Conservation (phyloP, 2,888 invertebrate species). For the Heteromurus nitidus region DNA sequence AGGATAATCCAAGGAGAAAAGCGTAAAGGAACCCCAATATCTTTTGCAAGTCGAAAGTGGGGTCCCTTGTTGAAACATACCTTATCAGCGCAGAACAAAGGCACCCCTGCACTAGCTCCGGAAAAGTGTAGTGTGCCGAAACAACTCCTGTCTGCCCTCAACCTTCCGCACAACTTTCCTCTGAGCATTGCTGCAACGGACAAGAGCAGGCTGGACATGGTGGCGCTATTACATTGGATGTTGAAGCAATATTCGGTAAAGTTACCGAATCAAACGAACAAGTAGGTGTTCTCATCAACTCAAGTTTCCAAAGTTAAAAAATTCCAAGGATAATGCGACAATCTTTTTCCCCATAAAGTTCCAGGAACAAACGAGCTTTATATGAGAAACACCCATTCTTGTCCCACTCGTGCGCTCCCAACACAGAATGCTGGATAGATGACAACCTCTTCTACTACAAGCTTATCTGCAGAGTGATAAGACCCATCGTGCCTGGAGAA, state of each 20-base stretch:
- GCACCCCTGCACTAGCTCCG: not conserved
- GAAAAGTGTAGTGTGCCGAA: not conserved
- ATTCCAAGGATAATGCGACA: not conserved
- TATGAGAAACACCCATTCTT: constrained; percentile 24
- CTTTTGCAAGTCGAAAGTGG: constrained; percentile 34
- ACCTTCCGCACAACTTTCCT: constrained; percentile 7
- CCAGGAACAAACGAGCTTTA: constrained; percentile 12
- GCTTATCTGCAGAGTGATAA: constrained; percentile 21
- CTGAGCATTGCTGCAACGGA: not conserved
- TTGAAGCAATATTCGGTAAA: not conserved
- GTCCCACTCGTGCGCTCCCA: constrained; percentile 48
- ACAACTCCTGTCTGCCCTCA: not conserved
- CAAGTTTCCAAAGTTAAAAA: not conserved
- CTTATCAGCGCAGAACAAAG: not conserved
- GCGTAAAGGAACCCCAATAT: constrained; percentile 25
- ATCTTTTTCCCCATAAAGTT: not conserved
- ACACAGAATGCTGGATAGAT: constrained; percentile 54
- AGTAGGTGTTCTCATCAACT: not conserved
- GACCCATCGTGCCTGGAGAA: constrained; percentile 27
- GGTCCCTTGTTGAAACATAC: constrained; percentile 7
- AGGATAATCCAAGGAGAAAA: constrained; percentile 30
- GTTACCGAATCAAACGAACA: not conserved
- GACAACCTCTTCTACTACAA: constrained; percentile 11
- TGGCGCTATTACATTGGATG: constrained; percentile 13
- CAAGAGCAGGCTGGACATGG: constrained; percentile 13